Evolutionary conservation across 2,888 invertebrate species (phyloP), one percentile per base, ranked within the genome.

Genomic region (Bruchidius siliquastri): DNA sequence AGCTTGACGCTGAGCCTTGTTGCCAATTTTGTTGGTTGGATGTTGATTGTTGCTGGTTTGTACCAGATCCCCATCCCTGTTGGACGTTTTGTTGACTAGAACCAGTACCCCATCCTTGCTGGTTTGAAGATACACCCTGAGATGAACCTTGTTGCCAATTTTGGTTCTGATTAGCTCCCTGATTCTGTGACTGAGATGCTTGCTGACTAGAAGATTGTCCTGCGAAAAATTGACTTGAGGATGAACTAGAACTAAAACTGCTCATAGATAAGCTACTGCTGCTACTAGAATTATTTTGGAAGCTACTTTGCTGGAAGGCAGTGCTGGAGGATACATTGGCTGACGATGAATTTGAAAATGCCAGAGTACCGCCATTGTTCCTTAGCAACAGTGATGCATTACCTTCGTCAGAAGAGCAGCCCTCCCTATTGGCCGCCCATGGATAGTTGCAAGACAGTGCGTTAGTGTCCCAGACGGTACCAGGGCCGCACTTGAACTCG

Each of bases 401-500:
- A 76, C 80, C 78, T 70, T 71, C 67, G 68, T 66, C 21, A 18
- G 66, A 2, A 0, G 26, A 20, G 67, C 71, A 71, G 21, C 26
- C 71, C 18, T 22, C 13, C 26, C 71, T 89, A 81, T 90, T 90
- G 80, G 90, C 90, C 72, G 90, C 89, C 88, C 90, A 90, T 66
- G 90, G 89, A 83, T 94, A 91, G 85, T 95, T 94, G 84, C 95
- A 95, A 70, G 91, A 89, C 82, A 90, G 87, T 74, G 90, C 86
- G 71, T 88, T 86, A 72, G 90, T 88, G 85, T 94, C 93, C 94
- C 94, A 95, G 32, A 92, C 91, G 2, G 94, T 95, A 71, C 93
- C 94, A 74, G 92, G 90, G 2, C 91, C 92, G 85, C 95, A 95
- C 20, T 87, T 87, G 84, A 93, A 95, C 76, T 93, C 92, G 82